These are phyloP conservation scores for Morinoia aosen DNA, from an alignment of 2,888 invertebrate genomes.

Conservation along the genomic window DNA sequence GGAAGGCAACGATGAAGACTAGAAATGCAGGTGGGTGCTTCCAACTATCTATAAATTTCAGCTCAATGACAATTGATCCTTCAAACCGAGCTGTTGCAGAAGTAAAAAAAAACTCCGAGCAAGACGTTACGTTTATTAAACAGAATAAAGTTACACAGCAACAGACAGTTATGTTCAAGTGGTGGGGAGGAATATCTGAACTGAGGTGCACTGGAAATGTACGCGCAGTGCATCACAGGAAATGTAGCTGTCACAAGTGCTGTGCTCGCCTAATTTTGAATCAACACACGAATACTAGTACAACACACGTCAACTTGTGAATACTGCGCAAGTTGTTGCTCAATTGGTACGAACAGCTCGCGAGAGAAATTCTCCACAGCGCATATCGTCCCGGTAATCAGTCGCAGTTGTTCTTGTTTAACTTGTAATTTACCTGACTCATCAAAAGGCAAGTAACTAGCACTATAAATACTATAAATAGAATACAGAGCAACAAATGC, in stretches of 20 bases:
- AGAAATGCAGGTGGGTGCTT: too few relatives aligned
- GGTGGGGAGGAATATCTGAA: not conserved
- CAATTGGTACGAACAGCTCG: not conserved
- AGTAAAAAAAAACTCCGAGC: not conserved
- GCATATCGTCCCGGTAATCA: not conserved
- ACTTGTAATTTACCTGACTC: not conserved
- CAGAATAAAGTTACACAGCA: constrained; percentile 33
- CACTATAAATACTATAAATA: not conserved
- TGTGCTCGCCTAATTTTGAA: not conserved
- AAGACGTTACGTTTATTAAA: constrained; percentile 9
- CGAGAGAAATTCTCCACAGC: not conserved
- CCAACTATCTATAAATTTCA: too few relatives aligned
- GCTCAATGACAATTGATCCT: too few relatives aligned
- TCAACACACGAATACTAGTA: not conserved
- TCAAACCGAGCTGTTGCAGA: not conserved
- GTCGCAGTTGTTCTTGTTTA: not conserved
- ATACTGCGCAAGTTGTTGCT: not conserved
- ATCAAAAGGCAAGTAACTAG: not conserved
- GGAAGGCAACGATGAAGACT: too few relatives aligned
- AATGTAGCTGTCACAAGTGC: not conserved
- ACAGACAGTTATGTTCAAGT: not conserved
- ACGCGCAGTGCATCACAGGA: not conserved
- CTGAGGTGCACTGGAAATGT: not conserved
- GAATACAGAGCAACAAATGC: not conserved
- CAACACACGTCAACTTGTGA: not conserved